phyloP scores from a whole-genome alignment of 2,113 vertebrate species.

The Sapayoa aenigma region DNA sequence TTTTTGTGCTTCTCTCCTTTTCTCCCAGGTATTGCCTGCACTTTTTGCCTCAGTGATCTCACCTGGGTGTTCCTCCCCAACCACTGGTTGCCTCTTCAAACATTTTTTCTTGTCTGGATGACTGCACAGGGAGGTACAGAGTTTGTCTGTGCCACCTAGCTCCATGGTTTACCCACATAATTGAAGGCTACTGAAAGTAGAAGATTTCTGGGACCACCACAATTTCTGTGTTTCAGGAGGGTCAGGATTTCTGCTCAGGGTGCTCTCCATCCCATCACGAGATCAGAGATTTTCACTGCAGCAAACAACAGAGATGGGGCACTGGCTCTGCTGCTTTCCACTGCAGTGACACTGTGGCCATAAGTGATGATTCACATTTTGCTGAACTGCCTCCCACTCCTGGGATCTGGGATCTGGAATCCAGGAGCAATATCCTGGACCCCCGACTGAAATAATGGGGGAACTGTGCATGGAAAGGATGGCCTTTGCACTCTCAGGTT shows the following conservation, averaged over 20 bases:
- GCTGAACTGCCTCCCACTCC: not conserved
- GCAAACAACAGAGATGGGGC: not conserved
- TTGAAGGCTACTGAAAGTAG: not conserved
- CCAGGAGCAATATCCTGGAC: not conserved
- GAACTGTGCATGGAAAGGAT: not conserved
- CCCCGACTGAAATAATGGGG: not conserved
- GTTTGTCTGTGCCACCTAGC: not conserved
- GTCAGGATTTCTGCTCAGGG: not conserved
- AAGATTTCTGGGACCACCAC: not conserved
- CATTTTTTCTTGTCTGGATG: accelerated
- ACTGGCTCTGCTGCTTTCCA: not conserved
- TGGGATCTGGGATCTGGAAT: not conserved
- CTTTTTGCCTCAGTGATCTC: not conserved
- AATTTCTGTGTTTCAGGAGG: not conserved
- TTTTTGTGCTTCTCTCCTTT: not conserved
- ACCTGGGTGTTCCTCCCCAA: not conserved
- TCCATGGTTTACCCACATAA: accelerated
- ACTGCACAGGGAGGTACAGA: not conserved
- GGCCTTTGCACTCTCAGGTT: not conserved
- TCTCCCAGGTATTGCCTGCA: not conserved
- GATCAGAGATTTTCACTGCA: not conserved
- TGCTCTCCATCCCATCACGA: not conserved
- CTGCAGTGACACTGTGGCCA: not conserved
- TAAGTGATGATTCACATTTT: not conserved
- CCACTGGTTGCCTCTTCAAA: not conserved